These are phyloP conservation scores for Octodon degus DNA, from an alignment of 2,113 vertebrate genomes.

Conservation along the genomic window DNA sequence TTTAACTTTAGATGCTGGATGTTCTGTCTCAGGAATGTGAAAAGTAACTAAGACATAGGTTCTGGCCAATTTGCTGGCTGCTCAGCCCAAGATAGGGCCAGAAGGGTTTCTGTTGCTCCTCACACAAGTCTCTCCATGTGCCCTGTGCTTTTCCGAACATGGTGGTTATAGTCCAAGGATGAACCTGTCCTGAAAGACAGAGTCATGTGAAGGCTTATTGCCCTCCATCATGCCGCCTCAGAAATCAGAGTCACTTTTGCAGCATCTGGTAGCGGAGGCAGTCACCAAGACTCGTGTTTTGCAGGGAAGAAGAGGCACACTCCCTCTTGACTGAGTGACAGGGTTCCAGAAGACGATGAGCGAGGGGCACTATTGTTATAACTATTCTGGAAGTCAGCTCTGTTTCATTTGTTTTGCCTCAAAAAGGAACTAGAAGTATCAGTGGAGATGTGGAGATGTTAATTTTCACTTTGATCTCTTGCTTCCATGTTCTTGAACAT, in stretches of 20 bases:
- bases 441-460: not conserved
- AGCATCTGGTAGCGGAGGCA: not conserved
- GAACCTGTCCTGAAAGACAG: not conserved
- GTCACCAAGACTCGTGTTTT: not conserved
- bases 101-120: not conserved
- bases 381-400: not conserved
- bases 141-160: not conserved
- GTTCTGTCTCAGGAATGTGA: not conserved
- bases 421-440: not conserved
- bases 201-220: fast-evolving
- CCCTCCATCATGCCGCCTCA: not conserved
- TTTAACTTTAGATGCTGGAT: not conserved
- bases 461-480: not conserved
- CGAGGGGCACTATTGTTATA: not conserved
- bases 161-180: not conserved
- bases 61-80: too few species aligned
- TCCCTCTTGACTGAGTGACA: not conserved
- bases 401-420: not conserved
- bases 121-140: not conserved
- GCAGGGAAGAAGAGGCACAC: too few species aligned
- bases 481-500: not conserved
- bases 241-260: not conserved
- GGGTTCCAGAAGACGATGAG: not conserved
- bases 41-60: not conserved
- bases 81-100: not conserved